phyloP scores from a whole-genome alignment of 2,113 vertebrate genomes.

The Hydropotes inermis region DNA sequence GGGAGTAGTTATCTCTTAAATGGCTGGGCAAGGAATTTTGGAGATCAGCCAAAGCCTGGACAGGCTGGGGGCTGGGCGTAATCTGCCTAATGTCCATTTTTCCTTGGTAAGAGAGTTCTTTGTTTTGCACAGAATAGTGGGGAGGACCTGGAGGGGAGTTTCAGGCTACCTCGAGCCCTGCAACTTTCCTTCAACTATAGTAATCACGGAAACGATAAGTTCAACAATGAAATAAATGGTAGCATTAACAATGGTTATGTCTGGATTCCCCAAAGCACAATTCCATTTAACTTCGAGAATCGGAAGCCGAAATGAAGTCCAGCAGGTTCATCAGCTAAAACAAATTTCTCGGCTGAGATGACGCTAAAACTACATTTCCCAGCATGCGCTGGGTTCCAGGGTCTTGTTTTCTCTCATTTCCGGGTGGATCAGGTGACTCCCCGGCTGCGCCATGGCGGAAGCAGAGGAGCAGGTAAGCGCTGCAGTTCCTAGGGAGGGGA shows the following conservation, averaged over 20 bases:
- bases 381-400: fast-evolving
- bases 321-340: fast-evolving
- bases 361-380: constrained; percentile 79
- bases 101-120: background rate
- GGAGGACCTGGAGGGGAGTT: background rate
- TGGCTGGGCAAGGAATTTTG: background rate
- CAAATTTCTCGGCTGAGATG: fast-evolving
- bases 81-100: background rate
- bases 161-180: background rate
- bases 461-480: constrained; percentile 86
- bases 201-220: background rate
- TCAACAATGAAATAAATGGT: background rate
- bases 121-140: background rate
- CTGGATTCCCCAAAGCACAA: background rate
- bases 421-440: constrained; percentile 83
- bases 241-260: background rate
- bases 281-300: background rate
- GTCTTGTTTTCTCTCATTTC: background rate
- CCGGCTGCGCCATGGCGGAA: constrained; percentile 86
- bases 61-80: fast-evolving
- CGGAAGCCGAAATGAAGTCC: background rate
- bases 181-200: background rate
- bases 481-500: background rate
- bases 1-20: background rate
- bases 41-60: background rate